A percentile compares a stretch with the other conserved stretches of the same genome.
Evolutionary conservation across 1,140 invertebrate species (phyloP).

Genomic region (Calliopsis andreniformis): DNA sequence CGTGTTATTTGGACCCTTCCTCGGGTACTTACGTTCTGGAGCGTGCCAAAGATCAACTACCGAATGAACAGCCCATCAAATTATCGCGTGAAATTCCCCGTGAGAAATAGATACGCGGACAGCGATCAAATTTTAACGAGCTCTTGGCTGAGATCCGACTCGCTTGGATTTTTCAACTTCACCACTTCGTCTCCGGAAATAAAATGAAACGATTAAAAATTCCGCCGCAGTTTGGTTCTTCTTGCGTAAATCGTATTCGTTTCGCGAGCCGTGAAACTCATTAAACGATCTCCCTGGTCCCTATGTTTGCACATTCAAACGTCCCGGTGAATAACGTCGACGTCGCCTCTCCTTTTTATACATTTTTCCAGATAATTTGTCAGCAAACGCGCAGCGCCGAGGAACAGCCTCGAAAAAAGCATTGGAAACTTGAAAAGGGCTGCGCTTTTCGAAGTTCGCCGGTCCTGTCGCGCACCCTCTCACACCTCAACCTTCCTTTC

Average conservation of each 20-base stretch:
- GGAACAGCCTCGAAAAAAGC: constrained; percentile 6
- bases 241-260: constrained; percentile 48
- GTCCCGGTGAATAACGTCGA: constrained; percentile 38
- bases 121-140: constrained; percentile 19
- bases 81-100: neutral
- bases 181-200: neutral
- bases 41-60: neutral
- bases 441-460: constrained; percentile 17
- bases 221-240: constrained; percentile 36
- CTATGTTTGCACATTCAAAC: constrained; percentile 59
- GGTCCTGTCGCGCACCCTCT: neutral
- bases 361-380: constrained; percentile 64
- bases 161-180: constrained; percentile 6
- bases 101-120: constrained; percentile 10
- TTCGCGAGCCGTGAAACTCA: constrained; percentile 53
- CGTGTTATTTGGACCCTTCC: neutral
- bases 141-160: neutral
- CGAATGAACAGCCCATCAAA: constrained; percentile 4
- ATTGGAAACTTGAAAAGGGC: constrained; percentile 34
- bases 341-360: constrained; percentile 51
- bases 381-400: constrained; percentile 35
- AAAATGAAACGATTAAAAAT: constrained; percentile 37
- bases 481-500: neutral
- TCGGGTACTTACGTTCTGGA: constrained; percentile 2
- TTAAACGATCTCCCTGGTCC: constrained; percentile 44